phyloP scores from a whole-genome alignment of 2,888 invertebrate genomes.

The Caenorhabditis sp. region DNA sequence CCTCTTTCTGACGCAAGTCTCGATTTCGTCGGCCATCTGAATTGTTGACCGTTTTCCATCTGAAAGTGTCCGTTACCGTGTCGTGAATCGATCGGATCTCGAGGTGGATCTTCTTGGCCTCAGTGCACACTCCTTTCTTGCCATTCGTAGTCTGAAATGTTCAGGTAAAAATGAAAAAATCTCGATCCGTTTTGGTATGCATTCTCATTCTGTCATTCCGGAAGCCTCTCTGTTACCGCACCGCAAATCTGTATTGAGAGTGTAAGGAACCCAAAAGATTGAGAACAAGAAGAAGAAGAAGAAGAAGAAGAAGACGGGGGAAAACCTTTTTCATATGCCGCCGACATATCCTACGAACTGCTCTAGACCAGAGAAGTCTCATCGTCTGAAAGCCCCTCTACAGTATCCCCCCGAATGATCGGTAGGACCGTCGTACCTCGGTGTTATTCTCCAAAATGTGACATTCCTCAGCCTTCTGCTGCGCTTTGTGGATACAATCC shows the following conservation, averaged over 20 bases:
- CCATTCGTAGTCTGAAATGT: slow-evolving; percentile 56
- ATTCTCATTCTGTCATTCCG: too few relatives aligned
- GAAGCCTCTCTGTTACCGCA: too few relatives aligned
- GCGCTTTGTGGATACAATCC: slow-evolving; percentile 57
- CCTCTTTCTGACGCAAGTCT: slow-evolving; percentile 49
- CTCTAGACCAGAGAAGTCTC: slow-evolving; percentile 53
- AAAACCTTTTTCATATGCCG: slow-evolving; percentile 34
- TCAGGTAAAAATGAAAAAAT: too few relatives aligned
- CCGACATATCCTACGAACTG: slow-evolving; percentile 46
- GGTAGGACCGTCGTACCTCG: slow-evolving; percentile 25
- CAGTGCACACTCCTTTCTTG: slow-evolving; percentile 55
- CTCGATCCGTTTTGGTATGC: neutral
- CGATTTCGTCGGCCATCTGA: slow-evolving; percentile 51
- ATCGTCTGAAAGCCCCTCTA: slow-evolving; percentile 47
- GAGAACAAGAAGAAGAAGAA: too few relatives aligned
- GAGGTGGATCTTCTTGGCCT: slow-evolving; percentile 52
- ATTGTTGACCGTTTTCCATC: too few relatives aligned
- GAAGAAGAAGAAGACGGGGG: too few relatives aligned
- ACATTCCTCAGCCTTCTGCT: slow-evolving; percentile 58
- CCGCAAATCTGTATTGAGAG: slow-evolving; percentile 30
- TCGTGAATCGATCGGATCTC: slow-evolving; percentile 56
- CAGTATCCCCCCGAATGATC: neutral
- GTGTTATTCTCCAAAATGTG: slow-evolving; percentile 57
- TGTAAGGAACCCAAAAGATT: slow-evolving; percentile 29
- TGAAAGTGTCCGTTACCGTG: too few relatives aligned